Percentiles rank a stretch among this genome's conserved stretches.
Evolutionary conservation across 2,797 vertebrate species (phyloP).

Genomic region (Salmo trutta): DNA sequence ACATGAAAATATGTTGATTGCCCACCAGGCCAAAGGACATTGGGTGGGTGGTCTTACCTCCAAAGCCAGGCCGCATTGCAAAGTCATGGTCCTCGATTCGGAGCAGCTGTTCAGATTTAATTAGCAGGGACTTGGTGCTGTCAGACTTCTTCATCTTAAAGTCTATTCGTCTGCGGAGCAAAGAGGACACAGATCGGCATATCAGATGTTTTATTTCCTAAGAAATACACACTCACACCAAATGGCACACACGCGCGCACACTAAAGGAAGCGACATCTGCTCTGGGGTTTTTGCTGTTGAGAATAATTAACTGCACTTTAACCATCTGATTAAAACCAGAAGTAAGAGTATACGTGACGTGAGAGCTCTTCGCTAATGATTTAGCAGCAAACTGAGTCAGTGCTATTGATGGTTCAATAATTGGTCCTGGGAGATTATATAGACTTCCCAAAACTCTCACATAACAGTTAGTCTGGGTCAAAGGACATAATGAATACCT

Average conservation of each 20-base stretch:
- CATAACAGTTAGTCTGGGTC: background rate
- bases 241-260: background rate
- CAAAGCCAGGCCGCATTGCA: slow-evolving; percentile 90
- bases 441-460: background rate
- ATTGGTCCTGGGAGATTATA: background rate
- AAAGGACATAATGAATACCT: background rate
- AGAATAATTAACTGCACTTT: slow-evolving; percentile 42
- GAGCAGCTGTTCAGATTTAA: slow-evolving; percentile 87
- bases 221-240: slow-evolving; percentile 1
- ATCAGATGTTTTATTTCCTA: background rate
- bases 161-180: slow-evolving; percentile 69
- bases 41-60: slow-evolving; percentile 74
- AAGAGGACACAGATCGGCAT: slow-evolving; percentile 31
- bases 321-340: slow-evolving; percentile 27
- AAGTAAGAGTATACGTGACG: slow-evolving; percentile 29
- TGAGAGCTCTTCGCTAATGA: slow-evolving; percentile 25
- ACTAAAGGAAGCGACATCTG: slow-evolving; percentile 49
- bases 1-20: background rate
- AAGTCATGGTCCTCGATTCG: slow-evolving; percentile 91
- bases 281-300: slow-evolving; percentile 46
- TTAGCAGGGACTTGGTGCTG: slow-evolving; percentile 83
- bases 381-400: slow-evolving; percentile 10
- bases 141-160: slow-evolving; percentile 83
- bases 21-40: background rate
- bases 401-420: slow-evolving; percentile 2